Conservation (phyloP, 1,140 invertebrate genomes). For the Cataglyphis hispanica region DNA sequence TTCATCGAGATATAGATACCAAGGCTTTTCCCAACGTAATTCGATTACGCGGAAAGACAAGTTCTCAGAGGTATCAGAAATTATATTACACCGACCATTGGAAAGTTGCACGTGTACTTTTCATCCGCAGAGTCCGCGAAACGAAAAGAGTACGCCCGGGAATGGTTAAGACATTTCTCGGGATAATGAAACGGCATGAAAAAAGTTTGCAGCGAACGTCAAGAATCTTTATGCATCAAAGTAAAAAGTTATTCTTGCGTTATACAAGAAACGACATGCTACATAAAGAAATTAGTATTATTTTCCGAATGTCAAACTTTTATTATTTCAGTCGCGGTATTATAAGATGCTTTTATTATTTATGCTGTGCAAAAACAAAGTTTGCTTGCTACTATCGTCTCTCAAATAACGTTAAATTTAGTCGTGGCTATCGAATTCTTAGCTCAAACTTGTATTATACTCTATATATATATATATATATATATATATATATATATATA, state of each 20-base stretch:
- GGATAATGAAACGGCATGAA: slow-evolving; percentile 52
- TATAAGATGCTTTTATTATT: slow-evolving; percentile 1
- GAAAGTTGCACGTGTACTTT: slow-evolving; percentile 45
- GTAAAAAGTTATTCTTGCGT: slow-evolving; percentile 34
- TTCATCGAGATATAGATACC: slow-evolving; percentile 32
- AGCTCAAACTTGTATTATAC: background rate
- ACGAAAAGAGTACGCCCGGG: slow-evolving; percentile 21
- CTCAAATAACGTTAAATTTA: slow-evolving; percentile 22
- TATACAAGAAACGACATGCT: slow-evolving; percentile 44
- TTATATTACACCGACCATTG: slow-evolving; percentile 28
- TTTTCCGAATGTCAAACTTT: slow-evolving; percentile 37
- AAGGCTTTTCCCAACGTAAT: slow-evolving; percentile 34
- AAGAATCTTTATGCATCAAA: slow-evolving; percentile 57
- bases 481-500: no score
- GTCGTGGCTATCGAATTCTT: slow-evolving; percentile 10
- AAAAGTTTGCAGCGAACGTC: slow-evolving; percentile 48
- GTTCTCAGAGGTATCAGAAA: slow-evolving; percentile 54
- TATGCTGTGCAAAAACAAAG: slow-evolving; percentile 24
- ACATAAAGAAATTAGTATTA: slow-evolving; percentile 51
- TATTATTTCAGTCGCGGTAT: slow-evolving; percentile 50
- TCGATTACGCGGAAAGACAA: slow-evolving; percentile 56
- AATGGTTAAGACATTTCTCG: slow-evolving; percentile 55
- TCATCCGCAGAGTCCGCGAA: slow-evolving; percentile 20
- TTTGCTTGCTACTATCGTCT: background rate
- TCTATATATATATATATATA: no score